A percentile compares a stretch with the other conserved stretches of the same genome.
Evolutionary conservation across 1,140 invertebrate genomes (phyloP).

Genomic region (Mylabris phalerata): DNA sequence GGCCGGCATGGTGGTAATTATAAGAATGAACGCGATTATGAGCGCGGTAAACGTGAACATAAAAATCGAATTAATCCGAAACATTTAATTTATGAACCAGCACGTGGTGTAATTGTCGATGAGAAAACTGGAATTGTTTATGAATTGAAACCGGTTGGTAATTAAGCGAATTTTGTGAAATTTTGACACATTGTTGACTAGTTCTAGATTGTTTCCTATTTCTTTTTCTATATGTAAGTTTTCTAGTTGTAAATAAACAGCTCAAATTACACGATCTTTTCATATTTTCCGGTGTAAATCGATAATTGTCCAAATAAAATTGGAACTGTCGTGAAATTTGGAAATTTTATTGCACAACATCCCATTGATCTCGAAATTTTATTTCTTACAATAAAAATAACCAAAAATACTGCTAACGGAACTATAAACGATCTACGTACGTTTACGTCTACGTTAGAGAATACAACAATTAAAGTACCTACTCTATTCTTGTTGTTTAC

Average conservation of each 20-base stretch:
- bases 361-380: too few species aligned
- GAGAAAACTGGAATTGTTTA: conserved; percentile 20
- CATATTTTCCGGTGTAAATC: too few species aligned
- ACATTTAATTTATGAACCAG: conserved; percentile 19
- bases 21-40: conserved; percentile 21
- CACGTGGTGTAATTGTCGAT: conserved; percentile 16
- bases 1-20: conserved; percentile 36
- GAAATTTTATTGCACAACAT: too few species aligned
- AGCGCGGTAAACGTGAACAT: conserved; percentile 26
- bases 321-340: too few species aligned
- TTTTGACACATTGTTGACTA: neutral
- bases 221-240: neutral
- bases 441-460: too few species aligned
- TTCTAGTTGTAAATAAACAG: too few species aligned
- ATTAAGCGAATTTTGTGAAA: neutral
- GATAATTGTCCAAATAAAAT: too few species aligned
- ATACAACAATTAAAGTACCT: neutral
- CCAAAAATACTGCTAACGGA: too few species aligned
- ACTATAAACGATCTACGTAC: too few species aligned
- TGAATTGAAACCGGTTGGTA: conserved; percentile 15
- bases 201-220: neutral
- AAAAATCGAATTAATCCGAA: conserved; percentile 5
- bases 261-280: too few species aligned
- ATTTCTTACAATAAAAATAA: too few species aligned
- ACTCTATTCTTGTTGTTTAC: neutral